Conservation (phyloP, 1,140 invertebrate genomes). For the Heterodera schachtii region DNA sequence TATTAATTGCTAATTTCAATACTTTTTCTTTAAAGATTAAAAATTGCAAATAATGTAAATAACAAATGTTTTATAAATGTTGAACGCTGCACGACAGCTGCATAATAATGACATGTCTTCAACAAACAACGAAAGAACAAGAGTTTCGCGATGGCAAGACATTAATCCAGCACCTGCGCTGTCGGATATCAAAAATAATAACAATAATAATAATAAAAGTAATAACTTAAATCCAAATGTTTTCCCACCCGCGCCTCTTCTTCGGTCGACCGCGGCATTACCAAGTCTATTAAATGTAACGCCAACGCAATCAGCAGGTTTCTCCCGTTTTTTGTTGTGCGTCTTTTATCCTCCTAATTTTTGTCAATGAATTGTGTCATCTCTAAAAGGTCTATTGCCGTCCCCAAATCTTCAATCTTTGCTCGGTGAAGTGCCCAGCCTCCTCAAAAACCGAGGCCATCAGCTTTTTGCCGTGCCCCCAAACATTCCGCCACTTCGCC, state of each 20-base stretch:
- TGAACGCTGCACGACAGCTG: not conserved
- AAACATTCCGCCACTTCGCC: not conserved
- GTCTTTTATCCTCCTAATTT: no score
- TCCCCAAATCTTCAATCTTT: constrained; percentile 1
- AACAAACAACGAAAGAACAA: not conserved
- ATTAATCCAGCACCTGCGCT: not conserved
- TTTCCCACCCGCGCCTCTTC: not conserved
- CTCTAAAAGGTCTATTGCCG: not conserved
- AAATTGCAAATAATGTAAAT: no score
- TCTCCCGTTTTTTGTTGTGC: no score
- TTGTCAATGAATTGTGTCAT: no score
- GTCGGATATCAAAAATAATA: no score
- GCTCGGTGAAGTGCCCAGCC: not conserved
- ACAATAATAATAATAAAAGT: not conserved
- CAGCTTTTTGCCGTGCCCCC: not conserved
- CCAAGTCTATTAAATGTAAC: not conserved
- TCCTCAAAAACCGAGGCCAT: not conserved
- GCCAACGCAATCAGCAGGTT: not conserved
- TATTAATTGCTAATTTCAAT: no score
- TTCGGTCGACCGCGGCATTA: not conserved
- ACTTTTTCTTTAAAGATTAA: no score
- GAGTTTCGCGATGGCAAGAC: not conserved
- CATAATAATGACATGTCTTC: not conserved
- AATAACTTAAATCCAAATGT: not conserved
- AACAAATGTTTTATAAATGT: not conserved